Percentiles rank a stretch among this genome's conserved stretches.
Evolutionary conservation across 2,113 vertebrate species (phyloP).

Genomic region (Coturnix japonica): DNA sequence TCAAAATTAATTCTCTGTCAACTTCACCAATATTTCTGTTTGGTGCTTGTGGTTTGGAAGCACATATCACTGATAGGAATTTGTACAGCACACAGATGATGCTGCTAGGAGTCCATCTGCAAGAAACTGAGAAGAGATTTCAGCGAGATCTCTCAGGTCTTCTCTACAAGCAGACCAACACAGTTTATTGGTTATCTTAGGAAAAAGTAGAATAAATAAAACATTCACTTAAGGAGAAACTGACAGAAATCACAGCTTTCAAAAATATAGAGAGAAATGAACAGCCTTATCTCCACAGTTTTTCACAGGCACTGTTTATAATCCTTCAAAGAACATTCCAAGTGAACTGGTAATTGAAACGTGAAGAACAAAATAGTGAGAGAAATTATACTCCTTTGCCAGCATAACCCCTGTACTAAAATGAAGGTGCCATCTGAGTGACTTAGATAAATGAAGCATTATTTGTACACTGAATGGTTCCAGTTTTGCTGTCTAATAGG

Average conservation of each 20-base stretch:
- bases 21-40: neutral
- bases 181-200: neutral
- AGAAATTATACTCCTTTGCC: neutral
- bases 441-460: neutral
- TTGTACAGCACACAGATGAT: neutral
- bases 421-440: neutral
- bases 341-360: neutral
- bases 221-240: neutral
- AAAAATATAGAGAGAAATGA: neutral
- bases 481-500: neutral
- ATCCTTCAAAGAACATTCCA: constrained; percentile 14
- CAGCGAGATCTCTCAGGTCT: neutral
- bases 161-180: neutral
- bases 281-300: neutral
- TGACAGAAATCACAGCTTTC: constrained; percentile 22
- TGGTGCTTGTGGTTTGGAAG: neutral
- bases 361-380: neutral
- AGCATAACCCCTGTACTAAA: neutral
- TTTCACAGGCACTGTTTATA: constrained; percentile 26
- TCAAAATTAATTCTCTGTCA: neutral
- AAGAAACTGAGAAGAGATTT: neutral
- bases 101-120: neutral
- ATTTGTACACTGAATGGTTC: neutral
- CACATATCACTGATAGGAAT: neutral
- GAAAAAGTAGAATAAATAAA: constrained; percentile 27